phyloP scores from a whole-genome alignment of 2,113 vertebrate species.

The Centropus bengalensis region DNA sequence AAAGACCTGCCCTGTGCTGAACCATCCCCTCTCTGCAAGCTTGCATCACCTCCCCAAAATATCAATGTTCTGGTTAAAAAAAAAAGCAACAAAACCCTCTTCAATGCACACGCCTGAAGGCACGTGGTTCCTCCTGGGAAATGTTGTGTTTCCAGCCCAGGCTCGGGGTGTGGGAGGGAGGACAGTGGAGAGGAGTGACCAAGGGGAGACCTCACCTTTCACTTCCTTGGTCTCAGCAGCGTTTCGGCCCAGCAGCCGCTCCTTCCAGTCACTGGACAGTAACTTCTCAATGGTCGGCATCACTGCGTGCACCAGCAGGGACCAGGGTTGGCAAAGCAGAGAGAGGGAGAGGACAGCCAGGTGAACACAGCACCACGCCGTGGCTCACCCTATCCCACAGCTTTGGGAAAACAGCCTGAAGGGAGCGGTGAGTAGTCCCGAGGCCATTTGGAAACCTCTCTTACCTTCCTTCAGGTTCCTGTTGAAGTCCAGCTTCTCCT shows the following conservation, averaged over 20 bases:
- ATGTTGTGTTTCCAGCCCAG: rapidly evolving
- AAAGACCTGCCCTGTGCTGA: not conserved
- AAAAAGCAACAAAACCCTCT: not conserved
- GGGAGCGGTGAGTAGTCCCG: rapidly evolving
- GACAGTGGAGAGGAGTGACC: not conserved
- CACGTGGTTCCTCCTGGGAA: not conserved
- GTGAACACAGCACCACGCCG: not conserved
- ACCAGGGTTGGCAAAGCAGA: not conserved
- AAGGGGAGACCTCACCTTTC: conserved; percentile 80
- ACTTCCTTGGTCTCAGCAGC: conserved; percentile 82
- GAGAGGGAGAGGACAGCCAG: not conserved
- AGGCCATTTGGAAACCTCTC: not conserved
- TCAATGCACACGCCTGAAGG: rapidly evolving
- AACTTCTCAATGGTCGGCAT: conserved; percentile 95
- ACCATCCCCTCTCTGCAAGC: not conserved
- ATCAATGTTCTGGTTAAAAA: not conserved
- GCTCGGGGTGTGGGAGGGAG: rapidly evolving
- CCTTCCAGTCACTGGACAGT: conserved; percentile 91
- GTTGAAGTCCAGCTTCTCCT: conserved; percentile 83
- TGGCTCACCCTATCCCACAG: rapidly evolving
- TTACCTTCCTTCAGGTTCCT: conserved; percentile 86
- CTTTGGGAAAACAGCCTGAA: rapidly evolving
- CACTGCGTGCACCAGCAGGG: conserved; percentile 60
- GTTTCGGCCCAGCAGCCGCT: conserved; percentile 85
- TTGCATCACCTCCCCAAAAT: rapidly evolving